Evolutionary conservation across 1,140 invertebrate genomes (phyloP), one percentile per base, ranked within the genome.

Genomic region (Aphelinus atriplicis): DNA sequence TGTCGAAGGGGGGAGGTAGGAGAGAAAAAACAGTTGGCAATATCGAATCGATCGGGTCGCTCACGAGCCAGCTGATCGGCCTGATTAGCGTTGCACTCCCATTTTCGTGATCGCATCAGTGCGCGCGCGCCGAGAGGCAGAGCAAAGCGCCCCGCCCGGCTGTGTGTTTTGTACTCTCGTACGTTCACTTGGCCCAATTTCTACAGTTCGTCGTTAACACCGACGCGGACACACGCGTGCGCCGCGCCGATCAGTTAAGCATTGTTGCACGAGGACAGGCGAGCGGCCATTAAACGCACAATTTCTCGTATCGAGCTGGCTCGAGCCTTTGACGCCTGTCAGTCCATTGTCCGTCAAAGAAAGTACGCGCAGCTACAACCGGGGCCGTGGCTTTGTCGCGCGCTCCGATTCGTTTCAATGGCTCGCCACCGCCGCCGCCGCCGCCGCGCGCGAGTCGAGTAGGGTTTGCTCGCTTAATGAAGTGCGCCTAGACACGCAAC

Each of bases 211-310:
- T 26, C 26, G 26, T 26, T 26, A 26, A 26, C 26, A 26, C 26
- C 26, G 26, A 26, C 26, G 26, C 26, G 26, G 26, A 26, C 26
- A 26, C 57, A 7, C 57, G 51, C 51, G 9, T 60, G 57, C 26
- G 42, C 51, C 62, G 4, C 48, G 26, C 48, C 53, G 64, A 65
- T 65, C 71, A 43, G 26, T 56, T 58, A 56, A 48, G 43, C 62
- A 57, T 55, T 55, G 48, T 62, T 46, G 72, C 2, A 45, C 10
- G 47, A 43, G 57, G 46, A n/a, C 10, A 53, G 43, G 61, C 26
- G 26, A 2, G 51, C 50, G 4, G 51, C 66, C 45, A 56, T 69
- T 74, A 69, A 74, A 62, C 9, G 66, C 73, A 68, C 73, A 63
- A 74, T 74, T 69, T 69, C 50, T 73, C 71, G 48, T 4, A 55